Evolutionary conservation across 2,113 vertebrate species (phyloP).

Genomic region (Percopsis transmontana): DNA sequence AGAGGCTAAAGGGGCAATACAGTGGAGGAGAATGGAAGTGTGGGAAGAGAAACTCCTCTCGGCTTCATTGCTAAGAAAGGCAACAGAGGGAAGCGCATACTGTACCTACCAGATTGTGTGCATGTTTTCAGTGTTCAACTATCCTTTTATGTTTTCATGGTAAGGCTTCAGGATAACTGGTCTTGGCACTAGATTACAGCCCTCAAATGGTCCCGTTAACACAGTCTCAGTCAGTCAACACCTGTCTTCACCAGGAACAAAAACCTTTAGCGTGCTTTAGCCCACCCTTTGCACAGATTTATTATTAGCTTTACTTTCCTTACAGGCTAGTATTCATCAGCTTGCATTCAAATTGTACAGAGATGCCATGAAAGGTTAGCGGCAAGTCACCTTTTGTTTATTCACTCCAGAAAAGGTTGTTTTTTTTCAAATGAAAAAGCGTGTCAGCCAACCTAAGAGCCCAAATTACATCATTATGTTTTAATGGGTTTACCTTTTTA

Average conservation of each 20-base stretch:
- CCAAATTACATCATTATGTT: no score
- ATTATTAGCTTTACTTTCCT: neutral
- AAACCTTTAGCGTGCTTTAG: neutral
- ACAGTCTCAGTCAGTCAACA: neutral
- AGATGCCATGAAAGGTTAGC: no score
- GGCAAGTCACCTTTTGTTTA: no score
- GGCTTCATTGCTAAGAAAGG: neutral
- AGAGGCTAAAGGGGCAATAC: constrained; percentile 9
- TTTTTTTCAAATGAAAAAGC: no score
- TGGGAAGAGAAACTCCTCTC: neutral
- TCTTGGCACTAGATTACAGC: neutral
- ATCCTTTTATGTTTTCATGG: no score
- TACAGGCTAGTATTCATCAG: neutral
- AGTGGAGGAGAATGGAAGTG: neutral
- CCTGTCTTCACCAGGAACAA: neutral
- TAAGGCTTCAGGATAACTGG: no score
- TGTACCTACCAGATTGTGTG: neutral
- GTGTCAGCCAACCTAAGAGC: no score
- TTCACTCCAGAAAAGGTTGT: no score
- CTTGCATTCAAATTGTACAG: no score
- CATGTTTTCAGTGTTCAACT: neutral
- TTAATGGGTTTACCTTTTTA: no score
- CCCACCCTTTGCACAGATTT: neutral
- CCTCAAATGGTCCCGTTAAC: neutral
- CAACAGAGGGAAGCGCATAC: neutral